phyloP scores from a whole-genome alignment of 2,888 invertebrate genomes.

The Orchestes rusci region DNA sequence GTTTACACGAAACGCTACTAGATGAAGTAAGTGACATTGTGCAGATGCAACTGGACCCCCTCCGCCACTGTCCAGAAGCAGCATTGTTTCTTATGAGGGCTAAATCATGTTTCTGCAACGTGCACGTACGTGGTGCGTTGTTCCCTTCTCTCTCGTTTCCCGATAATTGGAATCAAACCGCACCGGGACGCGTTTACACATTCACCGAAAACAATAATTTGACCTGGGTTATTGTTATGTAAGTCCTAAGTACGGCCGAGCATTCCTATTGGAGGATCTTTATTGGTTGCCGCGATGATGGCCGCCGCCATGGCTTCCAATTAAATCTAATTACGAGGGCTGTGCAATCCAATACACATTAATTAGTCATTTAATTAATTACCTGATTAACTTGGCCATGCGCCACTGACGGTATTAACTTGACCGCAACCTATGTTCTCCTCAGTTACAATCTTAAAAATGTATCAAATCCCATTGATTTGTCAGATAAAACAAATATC shows the following conservation, averaged over 20 bases:
- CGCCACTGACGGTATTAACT: no score
- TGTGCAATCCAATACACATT: constrained; percentile 43
- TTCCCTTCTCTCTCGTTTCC: constrained; percentile 8
- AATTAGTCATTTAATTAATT: constrained; percentile 46
- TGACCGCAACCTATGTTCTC: no score
- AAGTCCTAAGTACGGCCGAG: constrained; percentile 16
- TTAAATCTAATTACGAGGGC: constrained; percentile 50
- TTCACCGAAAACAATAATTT: constrained; percentile 21
- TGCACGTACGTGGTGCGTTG: background rate
- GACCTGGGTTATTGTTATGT: constrained; percentile 20
- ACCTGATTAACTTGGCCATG: constrained; percentile 44
- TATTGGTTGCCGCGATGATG: constrained; percentile 22
- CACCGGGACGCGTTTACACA: constrained; percentile 19
- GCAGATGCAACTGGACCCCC: no score
- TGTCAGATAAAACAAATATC: no score
- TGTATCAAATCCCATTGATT: no score
- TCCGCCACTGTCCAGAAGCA: no score
- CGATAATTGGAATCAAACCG: constrained; percentile 21
- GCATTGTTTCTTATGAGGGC: no score
- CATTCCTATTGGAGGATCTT: constrained; percentile 22
- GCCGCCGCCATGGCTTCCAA: constrained; percentile 52
- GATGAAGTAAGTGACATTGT: no score
- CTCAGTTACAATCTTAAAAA: no score
- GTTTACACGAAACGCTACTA: no score
- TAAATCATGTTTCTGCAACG: background rate